Evolutionary conservation across 2,888 invertebrate species (phyloP), one percentile per base, ranked within the genome.

Genomic region (Nasonia oneida): DNA sequence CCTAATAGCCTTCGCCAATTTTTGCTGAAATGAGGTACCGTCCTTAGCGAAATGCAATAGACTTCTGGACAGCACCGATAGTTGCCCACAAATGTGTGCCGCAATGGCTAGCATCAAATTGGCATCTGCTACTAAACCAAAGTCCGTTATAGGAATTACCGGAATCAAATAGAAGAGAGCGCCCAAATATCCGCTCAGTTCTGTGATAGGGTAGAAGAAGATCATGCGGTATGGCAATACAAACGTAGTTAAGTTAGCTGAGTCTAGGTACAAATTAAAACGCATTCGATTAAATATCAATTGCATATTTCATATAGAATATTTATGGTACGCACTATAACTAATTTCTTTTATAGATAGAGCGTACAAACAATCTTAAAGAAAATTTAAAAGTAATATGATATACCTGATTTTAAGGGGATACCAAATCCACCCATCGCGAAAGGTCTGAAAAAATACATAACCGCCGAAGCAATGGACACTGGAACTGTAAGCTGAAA

Each of bases 41-140:
- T 81, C 57, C 23, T 64, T 67, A 39, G 53, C 53, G 29, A 87
- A 47, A 14, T 79, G 53, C 37, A 14, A 4, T 14, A 86, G 29
- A 73, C 76, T 75, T 10, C 75, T 70, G 1, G 80, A 82, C 70
- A 89, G 70, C 37, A 81, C 64, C 23, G 87, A 70, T 10, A 86
- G 70, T 64, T 88, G 88, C 3, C 87, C 88, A 3, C 87, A 88
- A n/a, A 89, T 29, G n/a, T 89, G 88, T 10, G 83, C 83, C 14
- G 70, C 5, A 6, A 83, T 5, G 2, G 76, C 53, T n/a, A 76
- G 8, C 67, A 77, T 76, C 42, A 83, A 29, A 70, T 23, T 64
- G n/a, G 67, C 70, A 18, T 83, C 83, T 53, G 76, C 53, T 4
- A 83, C 39, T 15, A 83, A 10, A 12, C 53, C 53, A 70, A 83